phyloP scores from a whole-genome alignment of 2,888 invertebrate genomes.

The Mechanitis messenoides region DNA sequence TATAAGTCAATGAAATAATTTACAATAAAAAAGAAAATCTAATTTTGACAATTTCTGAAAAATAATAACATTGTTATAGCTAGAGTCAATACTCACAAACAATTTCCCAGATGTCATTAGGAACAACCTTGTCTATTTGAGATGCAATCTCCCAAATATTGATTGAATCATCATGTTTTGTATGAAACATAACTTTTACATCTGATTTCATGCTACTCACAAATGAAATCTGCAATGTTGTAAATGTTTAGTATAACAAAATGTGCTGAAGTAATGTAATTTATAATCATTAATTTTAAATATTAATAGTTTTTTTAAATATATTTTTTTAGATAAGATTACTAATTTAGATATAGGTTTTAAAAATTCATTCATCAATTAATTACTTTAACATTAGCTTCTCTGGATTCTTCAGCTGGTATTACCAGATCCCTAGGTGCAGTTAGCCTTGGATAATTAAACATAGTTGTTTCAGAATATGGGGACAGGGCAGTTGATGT shows the following conservation, averaged over 20 bases:
- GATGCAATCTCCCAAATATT: conserved; percentile 67
- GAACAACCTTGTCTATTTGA: conserved; percentile 61
- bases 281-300: no score
- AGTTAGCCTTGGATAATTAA: conserved; percentile 54
- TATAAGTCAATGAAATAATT: no score
- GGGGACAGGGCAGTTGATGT: conserved; percentile 51
- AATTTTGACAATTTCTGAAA: no score
- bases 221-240: conserved; percentile 48
- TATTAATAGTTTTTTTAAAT: no score
- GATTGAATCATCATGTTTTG: conserved; percentile 36
- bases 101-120: conserved; percentile 64
- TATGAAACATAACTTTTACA: conserved; percentile 45
- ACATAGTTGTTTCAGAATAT: conserved; percentile 43
- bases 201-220: conserved; percentile 39
- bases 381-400: conserved; percentile 46
- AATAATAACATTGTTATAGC: neutral
- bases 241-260: neutral
- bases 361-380: neutral
- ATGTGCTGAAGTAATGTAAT: no score
- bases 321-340: no score
- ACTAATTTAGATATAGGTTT: no score
- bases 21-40: no score
- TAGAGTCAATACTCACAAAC: conserved; percentile 47
- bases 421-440: conserved; percentile 63
- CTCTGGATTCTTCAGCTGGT: conserved; percentile 39